Percentiles rank a stretch among this genome's conserved stretches.
phyloP scores from a whole-genome alignment of 2,888 invertebrate genomes.

The Drosophila stalkeri region DNA sequence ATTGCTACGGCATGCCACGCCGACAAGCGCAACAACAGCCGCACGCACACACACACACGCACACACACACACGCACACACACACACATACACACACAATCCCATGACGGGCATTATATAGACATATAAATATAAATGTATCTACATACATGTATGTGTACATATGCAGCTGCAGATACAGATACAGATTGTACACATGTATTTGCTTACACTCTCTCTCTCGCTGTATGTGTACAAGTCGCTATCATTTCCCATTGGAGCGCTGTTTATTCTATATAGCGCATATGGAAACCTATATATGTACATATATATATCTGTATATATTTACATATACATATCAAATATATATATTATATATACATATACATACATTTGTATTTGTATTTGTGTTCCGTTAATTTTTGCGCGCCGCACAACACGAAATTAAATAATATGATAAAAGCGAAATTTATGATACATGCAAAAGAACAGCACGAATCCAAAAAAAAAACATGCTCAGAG shows the following conservation, averaged over 20 bases:
- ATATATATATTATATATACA: background rate
- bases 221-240: conserved; percentile 39
- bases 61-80: conserved; percentile 42
- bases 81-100: conserved; percentile 42
- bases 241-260: conserved; percentile 76
- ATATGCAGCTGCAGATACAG: conserved; percentile 37
- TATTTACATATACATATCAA: background rate
- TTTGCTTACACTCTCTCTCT: conserved; percentile 15
- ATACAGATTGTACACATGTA: conserved; percentile 42
- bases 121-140: conserved; percentile 38
- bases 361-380: conserved; percentile 1
- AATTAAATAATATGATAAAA: conserved; percentile 79
- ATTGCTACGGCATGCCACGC: conserved; percentile 69
- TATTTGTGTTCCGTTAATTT: conserved; percentile 53
- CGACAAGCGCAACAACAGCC: conserved; percentile 28
- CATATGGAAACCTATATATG: conserved; percentile 3
- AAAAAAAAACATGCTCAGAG: conserved; percentile 23
- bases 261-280: conserved; percentile 60
- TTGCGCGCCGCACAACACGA: conserved; percentile 54
- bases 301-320: background rate
- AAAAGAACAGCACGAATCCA: conserved; percentile 41
- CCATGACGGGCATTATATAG: conserved; percentile 49
- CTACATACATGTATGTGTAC: conserved; percentile 23
- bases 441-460: conserved; percentile 75
- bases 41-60: conserved; percentile 29